Evolutionary conservation across 1,140 invertebrate species (phyloP), one percentile per base, ranked within the genome.

Genomic region (Drosophila repletoides): DNA sequence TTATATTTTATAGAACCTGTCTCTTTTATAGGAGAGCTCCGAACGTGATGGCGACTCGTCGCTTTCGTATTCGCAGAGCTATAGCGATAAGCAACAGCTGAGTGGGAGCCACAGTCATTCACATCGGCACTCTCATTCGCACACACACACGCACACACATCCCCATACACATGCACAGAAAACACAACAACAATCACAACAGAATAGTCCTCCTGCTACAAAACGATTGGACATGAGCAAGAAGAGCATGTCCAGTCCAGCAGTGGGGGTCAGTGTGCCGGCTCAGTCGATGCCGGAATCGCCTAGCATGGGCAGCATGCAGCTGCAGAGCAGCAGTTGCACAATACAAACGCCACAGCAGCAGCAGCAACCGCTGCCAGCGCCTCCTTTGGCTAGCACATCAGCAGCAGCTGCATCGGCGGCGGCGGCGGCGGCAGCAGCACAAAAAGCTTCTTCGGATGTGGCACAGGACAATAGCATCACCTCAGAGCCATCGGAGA

Each of bases 241-340:
- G 52, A 89, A 90, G 72, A 87, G 87, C 43, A 89, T 90, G 86
- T 90, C 89, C 17, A 90, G 89, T 66, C 89, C 89, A 5, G 72
- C 81, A 5, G 86, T 90, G 34, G 84, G 76, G 3, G 71, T 67
- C 6, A 69, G 55, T 15, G 56, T 72, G 22, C 56, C 72, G 28
- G 31, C 12, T 2, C 86, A 88, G 45, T 46, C 73, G 24, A 76
- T 90, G 71, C 68, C 77, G n/a, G 89, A 90, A 40, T 90, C 89
- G 14, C 86, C 87, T 31, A 90, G 89, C 68, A 84, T 90, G 76
- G 76, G 80, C 53, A 74, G 74, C 41, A 77, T 90, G 71, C 88
- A 81, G 58, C 43, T 79, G 33, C 72, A 64, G 29, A 76, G 70
- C 68, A 87, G 76, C 68, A 89, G 68, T 55, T 90, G 73, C 72